Percentiles rank a stretch among this genome's conserved stretches.
Evolutionary conservation across 2,797 vertebrate genomes (phyloP).

Genomic region (Karalla daura): DNA sequence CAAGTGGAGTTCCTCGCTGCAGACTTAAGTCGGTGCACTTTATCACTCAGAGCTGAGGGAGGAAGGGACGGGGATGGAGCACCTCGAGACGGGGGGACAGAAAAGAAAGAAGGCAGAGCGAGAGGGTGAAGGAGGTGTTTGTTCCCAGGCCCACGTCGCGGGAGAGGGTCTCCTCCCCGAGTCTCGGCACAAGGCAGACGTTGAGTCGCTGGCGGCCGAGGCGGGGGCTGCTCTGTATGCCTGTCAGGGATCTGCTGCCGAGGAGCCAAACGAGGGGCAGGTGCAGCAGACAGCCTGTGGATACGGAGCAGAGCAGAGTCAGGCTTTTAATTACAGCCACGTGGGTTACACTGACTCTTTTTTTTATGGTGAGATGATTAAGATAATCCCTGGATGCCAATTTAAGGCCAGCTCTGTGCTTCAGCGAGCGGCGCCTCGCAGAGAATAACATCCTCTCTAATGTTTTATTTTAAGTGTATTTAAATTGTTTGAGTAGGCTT

Average conservation of each 20-base stretch:
- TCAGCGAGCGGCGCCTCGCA: not conserved
- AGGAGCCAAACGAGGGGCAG: conserved; percentile 71
- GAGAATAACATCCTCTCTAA: conserved; percentile 2
- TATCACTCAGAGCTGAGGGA: conserved; percentile 47
- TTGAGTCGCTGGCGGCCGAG: conserved; percentile 65
- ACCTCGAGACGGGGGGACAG: conserved; percentile 34
- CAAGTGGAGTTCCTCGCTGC: conserved; percentile 59
- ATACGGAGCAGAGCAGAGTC: conserved; percentile 51
- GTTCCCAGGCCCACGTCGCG: conserved; percentile 71
- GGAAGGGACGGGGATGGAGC: conserved; percentile 22
- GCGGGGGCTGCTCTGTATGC: conserved; percentile 74
- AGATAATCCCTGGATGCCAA: conserved; percentile 52
- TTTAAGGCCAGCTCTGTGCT: conserved; percentile 38
- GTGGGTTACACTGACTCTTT: conserved; percentile 44
- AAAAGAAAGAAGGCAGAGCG: conserved; percentile 17
- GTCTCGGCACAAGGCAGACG: conserved; percentile 74
- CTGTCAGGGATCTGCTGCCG: conserved; percentile 59
- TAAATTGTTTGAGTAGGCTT: not conserved
- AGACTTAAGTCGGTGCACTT: conserved; percentile 57
- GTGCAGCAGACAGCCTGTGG: conserved; percentile 72
- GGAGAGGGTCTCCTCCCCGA: conserved; percentile 63
- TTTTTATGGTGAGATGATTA: conserved; percentile 60
- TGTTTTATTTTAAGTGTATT: not conserved
- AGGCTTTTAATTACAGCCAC: conserved; percentile 74
- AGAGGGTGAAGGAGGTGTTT: conserved; percentile 69